Evolutionary conservation across 2,888 invertebrate species (phyloP).

Genomic region (Drosophila infuscata): DNA sequence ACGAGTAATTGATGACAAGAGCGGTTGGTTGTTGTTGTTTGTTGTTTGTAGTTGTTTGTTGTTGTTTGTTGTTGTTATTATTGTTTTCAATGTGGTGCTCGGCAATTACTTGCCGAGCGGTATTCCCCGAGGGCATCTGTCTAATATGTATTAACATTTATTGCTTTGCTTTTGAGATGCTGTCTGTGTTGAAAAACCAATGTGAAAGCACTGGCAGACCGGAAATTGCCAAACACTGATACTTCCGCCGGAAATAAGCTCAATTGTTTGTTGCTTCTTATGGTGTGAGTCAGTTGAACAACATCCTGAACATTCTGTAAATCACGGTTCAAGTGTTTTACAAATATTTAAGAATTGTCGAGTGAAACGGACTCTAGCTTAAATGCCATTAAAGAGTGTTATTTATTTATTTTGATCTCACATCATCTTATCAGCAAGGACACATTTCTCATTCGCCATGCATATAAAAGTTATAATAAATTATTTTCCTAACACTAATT

Average conservation of each 20-base stretch:
- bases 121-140: conserved; percentile 58
- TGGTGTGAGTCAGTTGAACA: conserved; percentile 25
- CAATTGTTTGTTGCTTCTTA: conserved; percentile 61
- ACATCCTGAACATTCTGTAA: conserved; percentile 1
- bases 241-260: conserved; percentile 80
- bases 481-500: conserved; percentile 43
- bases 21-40: not conserved
- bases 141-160: conserved; percentile 81
- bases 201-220: conserved; percentile 51
- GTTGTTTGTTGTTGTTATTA: not conserved
- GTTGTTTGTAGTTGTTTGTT: not conserved
- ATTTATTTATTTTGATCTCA: conserved; percentile 16
- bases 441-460: conserved; percentile 50
- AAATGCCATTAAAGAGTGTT: conserved; percentile 29
- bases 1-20: conserved; percentile 60
- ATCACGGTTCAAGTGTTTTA: conserved; percentile 18
- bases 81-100: not conserved
- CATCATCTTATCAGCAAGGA: conserved; percentile 38
- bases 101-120: conserved; percentile 30
- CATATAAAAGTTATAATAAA: conserved; percentile 43
- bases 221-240: conserved; percentile 80
- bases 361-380: not conserved
- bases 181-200: conserved; percentile 41
- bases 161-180: conserved; percentile 58
- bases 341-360: conserved; percentile 11